Evolutionary conservation across 2,113 vertebrate species (phyloP).

Genomic region (Cisticola juncidis): DNA sequence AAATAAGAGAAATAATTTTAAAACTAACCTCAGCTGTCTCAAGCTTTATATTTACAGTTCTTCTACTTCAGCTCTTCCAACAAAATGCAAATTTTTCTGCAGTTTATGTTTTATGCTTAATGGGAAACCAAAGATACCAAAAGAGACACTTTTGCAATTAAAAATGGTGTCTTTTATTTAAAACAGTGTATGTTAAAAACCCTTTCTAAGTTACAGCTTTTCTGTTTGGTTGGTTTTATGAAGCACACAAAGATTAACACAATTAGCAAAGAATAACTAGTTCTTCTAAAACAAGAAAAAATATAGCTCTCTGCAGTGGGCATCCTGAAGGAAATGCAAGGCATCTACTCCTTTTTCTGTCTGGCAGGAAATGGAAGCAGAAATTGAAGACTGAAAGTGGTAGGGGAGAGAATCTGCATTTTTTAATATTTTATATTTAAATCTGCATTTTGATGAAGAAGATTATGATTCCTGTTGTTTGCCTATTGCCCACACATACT

Average conservation of each 20-base stretch:
- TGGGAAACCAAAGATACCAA: neutral
- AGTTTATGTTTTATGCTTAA: neutral
- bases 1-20: neutral
- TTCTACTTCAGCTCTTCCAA: neutral
- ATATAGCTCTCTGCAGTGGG: neutral
- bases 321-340: neutral
- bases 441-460: neutral
- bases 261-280: neutral
- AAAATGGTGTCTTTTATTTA: neutral
- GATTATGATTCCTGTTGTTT: neutral
- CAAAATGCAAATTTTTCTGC: neutral
- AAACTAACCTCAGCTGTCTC: neutral
- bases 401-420: neutral
- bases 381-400: accelerated
- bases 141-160: neutral
- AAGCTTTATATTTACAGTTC: neutral
- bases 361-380: neutral
- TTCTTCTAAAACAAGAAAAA: neutral
- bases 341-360: neutral
- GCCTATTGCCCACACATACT: neutral
- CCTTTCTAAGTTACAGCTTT: neutral
- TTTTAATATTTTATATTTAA: neutral
- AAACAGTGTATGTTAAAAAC: neutral
- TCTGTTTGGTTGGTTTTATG: neutral
- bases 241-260: neutral